Evolutionary conservation across 2,888 invertebrate species (phyloP), one percentile per base, ranked within the genome.

Genomic region (Melanargia galathea): DNA sequence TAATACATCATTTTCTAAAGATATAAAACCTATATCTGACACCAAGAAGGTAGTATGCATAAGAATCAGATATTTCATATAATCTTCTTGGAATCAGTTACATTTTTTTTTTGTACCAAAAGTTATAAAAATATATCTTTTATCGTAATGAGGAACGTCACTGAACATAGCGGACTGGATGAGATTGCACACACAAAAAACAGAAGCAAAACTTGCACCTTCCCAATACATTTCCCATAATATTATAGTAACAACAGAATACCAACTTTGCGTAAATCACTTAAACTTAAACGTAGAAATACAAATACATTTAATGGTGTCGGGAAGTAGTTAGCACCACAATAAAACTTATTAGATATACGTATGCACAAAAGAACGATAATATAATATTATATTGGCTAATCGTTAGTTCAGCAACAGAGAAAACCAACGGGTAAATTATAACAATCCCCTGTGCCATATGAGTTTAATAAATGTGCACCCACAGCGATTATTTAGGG

Each of bases 301-400:
- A 83, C 82, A 82, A n/a, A n/a, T n/a, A n/a, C n/a, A n/a, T n/a
- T 80, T 81, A 83, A 80, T 79, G 84, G 85, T 84, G 86, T 83
- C 81, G 78, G 84, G 73, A 82, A 81, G 75, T 74, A 57, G 57
- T 57, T 85, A 88, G 90, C 90, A 89, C 89, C 89, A 82, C 83
- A 79, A 78, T 81, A 84, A 80, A 77, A 82, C 82, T 76, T 76
- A 82, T 80, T 79, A 77, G 75, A 78, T 81, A 82, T 71, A 79
- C 78, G 77, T 74, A 76, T 79, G 81, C 70, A 78, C 81, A 78
- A 79, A 82, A 82, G 77, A 77, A 78, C 57, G 57, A 18, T 5
- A 38, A 5, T n/a, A n/a, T n/a, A n/a, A n/a, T n/a, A n/a, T 69
- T 60, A 70, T 72, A 76, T 73, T 75, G 78, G 79, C 76, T 77